These are phyloP conservation scores for Aselliscus stoliczkanus DNA, from an alignment of 2,797 vertebrate species.

Conservation along the genomic window DNA sequence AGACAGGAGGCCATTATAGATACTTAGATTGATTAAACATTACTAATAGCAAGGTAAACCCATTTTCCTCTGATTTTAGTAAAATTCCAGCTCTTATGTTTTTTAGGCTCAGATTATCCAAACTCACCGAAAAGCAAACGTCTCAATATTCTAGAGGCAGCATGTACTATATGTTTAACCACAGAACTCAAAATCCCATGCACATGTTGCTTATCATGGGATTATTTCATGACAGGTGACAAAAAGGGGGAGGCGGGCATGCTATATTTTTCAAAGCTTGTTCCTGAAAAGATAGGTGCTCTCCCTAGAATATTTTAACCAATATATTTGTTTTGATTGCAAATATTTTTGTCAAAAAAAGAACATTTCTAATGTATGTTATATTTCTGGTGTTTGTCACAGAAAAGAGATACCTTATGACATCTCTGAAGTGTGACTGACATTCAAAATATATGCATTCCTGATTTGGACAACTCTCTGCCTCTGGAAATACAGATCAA, in stretches of 20 bases:
- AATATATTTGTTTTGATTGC: not conserved
- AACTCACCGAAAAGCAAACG: not conserved
- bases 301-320: not conserved
- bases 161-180: not conserved
- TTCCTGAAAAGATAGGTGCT: not conserved
- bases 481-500: not conserved
- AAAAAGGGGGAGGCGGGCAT: not conserved
- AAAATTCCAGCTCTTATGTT: not conserved
- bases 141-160: not conserved
- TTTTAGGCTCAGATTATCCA: not conserved
- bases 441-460: not conserved
- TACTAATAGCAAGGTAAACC: not conserved
- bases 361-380: not conserved
- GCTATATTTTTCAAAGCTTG: not conserved
- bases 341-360: not conserved
- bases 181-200: not conserved
- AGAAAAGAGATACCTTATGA: not conserved
- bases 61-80: not conserved
- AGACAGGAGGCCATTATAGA: not conserved
- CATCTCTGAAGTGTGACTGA: not conserved
- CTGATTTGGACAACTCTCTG: not conserved
- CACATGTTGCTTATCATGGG: not conserved
- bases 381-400: not conserved
- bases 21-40: not conserved
- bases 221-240: not conserved